Base-by-base conservation (phyloP, 53 echinoderm and acorn worm species). In the Luidia sarsii region DNA sequence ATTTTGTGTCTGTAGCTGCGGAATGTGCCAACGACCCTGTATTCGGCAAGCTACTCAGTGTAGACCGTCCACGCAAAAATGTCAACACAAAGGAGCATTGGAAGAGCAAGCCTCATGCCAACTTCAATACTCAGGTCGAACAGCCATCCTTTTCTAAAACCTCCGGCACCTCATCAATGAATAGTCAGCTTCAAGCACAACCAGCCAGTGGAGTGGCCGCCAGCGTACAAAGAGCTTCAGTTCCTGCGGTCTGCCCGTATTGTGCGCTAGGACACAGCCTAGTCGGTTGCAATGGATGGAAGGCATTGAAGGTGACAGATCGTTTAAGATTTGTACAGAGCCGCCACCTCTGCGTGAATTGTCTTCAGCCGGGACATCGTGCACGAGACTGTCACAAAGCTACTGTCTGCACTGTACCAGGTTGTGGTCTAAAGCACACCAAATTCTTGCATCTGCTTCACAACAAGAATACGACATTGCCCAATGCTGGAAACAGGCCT, bases 401-500 rank as follows among this genome's bases (percentile, higher is more conserved):
- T 31, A 64, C 65, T 41, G 52, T 51, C 1, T 90, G 81, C 18
- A 86, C 55, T n/a, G 54, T 90, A 0, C 65, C 81, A 0, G 90
- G 67, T 14, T 90, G 90, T 74, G 86, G 82, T 1, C 67, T 50
- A 6, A 90, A 73, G 46, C 90, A 90, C 67, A 90, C 81, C 3
- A 86, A 85, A 51, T 86, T 86, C 33, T 27, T 90, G 2, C 90
- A 90, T 57, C 66, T 67, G n/a, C 59, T 66, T n/a, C 62, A n/a
- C 2, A 48, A 16, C 30, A 14, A 14, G 15, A 28, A 68, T 27
- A 43, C 30, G 2, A 15, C 48, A 25, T 14, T 28, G 30, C 8
- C 22, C 5, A 2, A 66, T 8, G 23, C 39, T 0, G 29, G 28
- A 22, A 48, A 25, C 68, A 68, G 33, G 7, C 41, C 66, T 22